Percentiles rank a stretch among this genome's conserved stretches.
These are phyloP conservation scores for Nothoprocta pentlandii DNA, from an alignment of 2,113 vertebrate genomes.

Conservation along the genomic window DNA sequence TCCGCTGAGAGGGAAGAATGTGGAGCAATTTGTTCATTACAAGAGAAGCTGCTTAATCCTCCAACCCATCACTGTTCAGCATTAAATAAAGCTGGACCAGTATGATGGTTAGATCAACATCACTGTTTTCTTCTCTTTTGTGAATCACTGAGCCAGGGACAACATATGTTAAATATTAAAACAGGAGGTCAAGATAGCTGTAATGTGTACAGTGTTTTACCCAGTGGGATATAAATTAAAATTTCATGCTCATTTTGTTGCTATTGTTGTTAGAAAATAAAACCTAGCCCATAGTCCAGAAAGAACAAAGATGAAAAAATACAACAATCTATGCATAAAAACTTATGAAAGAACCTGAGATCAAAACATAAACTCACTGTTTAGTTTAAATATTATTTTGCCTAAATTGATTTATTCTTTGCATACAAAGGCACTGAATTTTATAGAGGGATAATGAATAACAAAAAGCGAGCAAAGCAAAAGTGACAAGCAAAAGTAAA, in stretches of 20 bases:
- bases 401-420: constrained; percentile 24
- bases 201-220: constrained; percentile 44
- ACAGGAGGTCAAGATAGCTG: constrained; percentile 46
- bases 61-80: not conserved
- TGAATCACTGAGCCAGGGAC: constrained; percentile 39
- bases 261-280: constrained; percentile 39
- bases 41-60: not conserved
- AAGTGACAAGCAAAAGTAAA: not conserved
- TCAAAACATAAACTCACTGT: not conserved
- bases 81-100: not conserved
- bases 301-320: not conserved
- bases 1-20: not conserved
- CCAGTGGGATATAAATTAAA: constrained; percentile 33
- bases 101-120: not conserved
- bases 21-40: not conserved
- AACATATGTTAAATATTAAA: constrained; percentile 71
- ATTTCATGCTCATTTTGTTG: constrained; percentile 57
- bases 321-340: not conserved
- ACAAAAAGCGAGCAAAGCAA: not conserved
- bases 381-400: not conserved
- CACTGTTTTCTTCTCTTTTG: not conserved
- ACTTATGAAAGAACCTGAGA: not conserved
- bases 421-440: not conserved
- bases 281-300: not conserved
- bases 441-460: not conserved